Evolutionary conservation across 2,888 invertebrate genomes (phyloP).

Genomic region (Athrips mouffetella): DNA sequence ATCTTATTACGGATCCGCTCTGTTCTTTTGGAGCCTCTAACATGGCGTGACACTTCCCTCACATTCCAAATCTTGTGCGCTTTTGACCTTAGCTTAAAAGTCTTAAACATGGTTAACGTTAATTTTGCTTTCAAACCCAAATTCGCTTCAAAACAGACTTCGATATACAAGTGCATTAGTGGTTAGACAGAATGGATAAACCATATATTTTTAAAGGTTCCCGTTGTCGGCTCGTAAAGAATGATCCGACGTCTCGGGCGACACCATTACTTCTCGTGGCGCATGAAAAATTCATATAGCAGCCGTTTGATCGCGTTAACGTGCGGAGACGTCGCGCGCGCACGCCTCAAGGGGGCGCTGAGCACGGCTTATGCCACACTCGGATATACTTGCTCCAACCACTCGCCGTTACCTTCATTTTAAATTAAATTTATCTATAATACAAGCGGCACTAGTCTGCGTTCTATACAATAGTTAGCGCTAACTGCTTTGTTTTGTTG

Average conservation of each 20-base stretch:
- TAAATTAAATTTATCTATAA: conserved; percentile 23
- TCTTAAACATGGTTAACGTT: conserved; percentile 4
- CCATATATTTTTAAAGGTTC: conserved; percentile 64
- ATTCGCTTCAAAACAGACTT: conserved; percentile 16
- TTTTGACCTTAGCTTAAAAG: conserved; percentile 17
- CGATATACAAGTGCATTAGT: not conserved
- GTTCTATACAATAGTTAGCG: not conserved
- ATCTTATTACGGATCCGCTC: conserved; percentile 64
- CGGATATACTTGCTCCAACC: conserved; percentile 12
- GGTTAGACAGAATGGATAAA: conserved; percentile 37
- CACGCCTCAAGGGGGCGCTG: conserved; percentile 51
- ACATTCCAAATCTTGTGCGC: conserved; percentile 33
- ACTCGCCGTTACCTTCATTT: conserved; percentile 18
- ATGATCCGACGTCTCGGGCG: conserved; percentile 69
- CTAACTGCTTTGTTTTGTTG: conserved; percentile 49
- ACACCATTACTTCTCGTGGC: conserved; percentile 68
- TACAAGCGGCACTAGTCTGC: conserved; percentile 10
- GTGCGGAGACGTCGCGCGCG: conserved; percentile 48
- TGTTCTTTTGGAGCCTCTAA: conserved; percentile 35
- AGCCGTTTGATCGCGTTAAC: conserved; percentile 65
- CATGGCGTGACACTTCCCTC: conserved; percentile 30
- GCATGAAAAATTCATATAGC: conserved; percentile 75
- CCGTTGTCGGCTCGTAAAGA: conserved; percentile 74
- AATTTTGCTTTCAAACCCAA: conserved; percentile 9
- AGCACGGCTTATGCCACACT: conserved; percentile 44